Conservation (phyloP, 2,113 vertebrate genomes). For the Dipodomys stephensi region DNA sequence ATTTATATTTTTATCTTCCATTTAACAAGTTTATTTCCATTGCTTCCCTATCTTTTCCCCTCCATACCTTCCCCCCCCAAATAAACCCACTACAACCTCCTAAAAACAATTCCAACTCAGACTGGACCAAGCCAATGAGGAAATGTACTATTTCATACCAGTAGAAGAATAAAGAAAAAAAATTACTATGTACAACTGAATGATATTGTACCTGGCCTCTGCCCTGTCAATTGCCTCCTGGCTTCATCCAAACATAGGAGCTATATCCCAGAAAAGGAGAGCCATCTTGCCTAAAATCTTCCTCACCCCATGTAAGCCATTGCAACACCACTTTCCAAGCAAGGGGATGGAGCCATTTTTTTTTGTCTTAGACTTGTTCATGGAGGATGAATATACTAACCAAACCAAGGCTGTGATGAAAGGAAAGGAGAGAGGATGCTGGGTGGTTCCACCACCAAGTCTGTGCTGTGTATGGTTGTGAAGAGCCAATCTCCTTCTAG, state of each 20-base stretch:
- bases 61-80: too few relatives aligned
- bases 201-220: background rate
- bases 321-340: background rate
- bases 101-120: background rate
- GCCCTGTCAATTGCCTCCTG: background rate
- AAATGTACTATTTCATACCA: too few relatives aligned
- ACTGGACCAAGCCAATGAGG: background rate
- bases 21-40: background rate
- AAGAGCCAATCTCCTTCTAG: slow-evolving; percentile 15
- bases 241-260: background rate
- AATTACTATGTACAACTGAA: background rate
- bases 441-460: too few relatives aligned
- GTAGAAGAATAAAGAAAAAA: background rate
- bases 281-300: background rate
- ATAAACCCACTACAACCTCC: background rate
- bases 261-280: background rate
- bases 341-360: background rate
- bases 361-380: background rate
- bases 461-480: background rate
- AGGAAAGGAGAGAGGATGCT: background rate
- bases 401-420: background rate
- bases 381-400: background rate
- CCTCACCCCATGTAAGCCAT: too few relatives aligned
- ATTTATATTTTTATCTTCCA: background rate
- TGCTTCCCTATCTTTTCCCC: background rate